A percentile compares a stretch with the other conserved stretches of the same genome.
These are phyloP conservation scores for Drosophila pandora DNA, from an alignment of 1,140 invertebrate species.

Conservation along the genomic window DNA sequence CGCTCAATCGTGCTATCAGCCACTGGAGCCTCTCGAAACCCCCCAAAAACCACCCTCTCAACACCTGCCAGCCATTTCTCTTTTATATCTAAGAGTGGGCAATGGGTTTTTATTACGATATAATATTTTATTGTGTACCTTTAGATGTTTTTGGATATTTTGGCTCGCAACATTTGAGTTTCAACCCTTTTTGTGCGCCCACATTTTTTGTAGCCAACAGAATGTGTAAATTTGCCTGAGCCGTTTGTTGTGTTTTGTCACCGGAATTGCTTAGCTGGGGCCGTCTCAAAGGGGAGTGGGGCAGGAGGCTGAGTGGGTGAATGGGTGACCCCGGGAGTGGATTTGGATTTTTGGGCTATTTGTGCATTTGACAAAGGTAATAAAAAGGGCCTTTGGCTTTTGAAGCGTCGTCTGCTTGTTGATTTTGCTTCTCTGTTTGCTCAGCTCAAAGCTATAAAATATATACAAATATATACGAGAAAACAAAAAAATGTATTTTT, in stretches of 20 bases:
- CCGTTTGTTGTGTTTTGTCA: slow-evolving; percentile 57
- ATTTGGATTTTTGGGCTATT: slow-evolving; percentile 73
- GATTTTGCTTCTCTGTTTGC: slow-evolving; percentile 58
- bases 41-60: not conserved
- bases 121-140: slow-evolving; percentile 79
- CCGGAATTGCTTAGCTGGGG: slow-evolving; percentile 48
- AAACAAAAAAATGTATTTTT: slow-evolving; percentile 33
- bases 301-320: slow-evolving; percentile 3
- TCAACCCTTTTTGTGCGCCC: slow-evolving; percentile 36
- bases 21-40: not conserved
- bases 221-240: slow-evolving; percentile 78
- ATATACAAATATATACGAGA: slow-evolving; percentile 24
- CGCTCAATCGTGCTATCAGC: slow-evolving; percentile 61
- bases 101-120: slow-evolving; percentile 71
- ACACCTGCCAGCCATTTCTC: slow-evolving; percentile 41
- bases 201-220: slow-evolving; percentile 37
- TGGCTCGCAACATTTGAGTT: slow-evolving; percentile 45
- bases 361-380: slow-evolving; percentile 81
- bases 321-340: slow-evolving; percentile 27
- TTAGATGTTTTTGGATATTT: slow-evolving; percentile 71
- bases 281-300: slow-evolving; percentile 1
- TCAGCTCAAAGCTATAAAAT: slow-evolving; percentile 43
- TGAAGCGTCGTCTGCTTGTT: slow-evolving; percentile 61
- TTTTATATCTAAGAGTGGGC: slow-evolving; percentile 51
- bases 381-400: slow-evolving; percentile 76